A percentile compares a stretch with the other conserved stretches of the same genome.
Evolutionary conservation across 1,140 invertebrate species (phyloP).

Genomic region (Drosophila lowei): DNA sequence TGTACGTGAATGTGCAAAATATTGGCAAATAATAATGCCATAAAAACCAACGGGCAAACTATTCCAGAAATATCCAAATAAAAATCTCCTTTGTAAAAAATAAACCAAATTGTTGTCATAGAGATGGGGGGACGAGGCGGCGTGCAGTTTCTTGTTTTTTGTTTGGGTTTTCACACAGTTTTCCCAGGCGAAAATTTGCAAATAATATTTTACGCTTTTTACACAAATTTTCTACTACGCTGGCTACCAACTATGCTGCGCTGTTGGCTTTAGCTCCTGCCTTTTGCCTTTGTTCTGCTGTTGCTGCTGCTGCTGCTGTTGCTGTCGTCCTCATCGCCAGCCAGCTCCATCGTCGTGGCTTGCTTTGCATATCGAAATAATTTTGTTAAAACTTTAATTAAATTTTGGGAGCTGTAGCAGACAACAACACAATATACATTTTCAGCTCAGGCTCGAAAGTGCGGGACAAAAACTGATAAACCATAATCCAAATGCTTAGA

Average conservation of each 20-base stretch:
- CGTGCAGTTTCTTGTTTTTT: slow-evolving; percentile 11
- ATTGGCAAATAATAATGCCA: slow-evolving; percentile 54
- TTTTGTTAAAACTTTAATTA: slow-evolving; percentile 64
- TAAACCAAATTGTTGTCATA: slow-evolving; percentile 20
- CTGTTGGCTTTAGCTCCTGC: background rate
- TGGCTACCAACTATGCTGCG: slow-evolving; percentile 20
- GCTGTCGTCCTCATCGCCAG: slow-evolving; percentile 24
- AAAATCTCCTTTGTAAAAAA: slow-evolving; percentile 32
- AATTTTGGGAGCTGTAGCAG: slow-evolving; percentile 36
- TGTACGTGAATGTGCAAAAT: slow-evolving; percentile 32
- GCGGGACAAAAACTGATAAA: slow-evolving; percentile 9
- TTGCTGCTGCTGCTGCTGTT: slow-evolving; percentile 9
- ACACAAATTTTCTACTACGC: slow-evolving; percentile 57
- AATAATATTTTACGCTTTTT: slow-evolving; percentile 61
- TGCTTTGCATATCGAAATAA: slow-evolving; percentile 60
- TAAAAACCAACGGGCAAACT: slow-evolving; percentile 31
- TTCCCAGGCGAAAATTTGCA: slow-evolving; percentile 40
- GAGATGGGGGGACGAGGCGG: background rate
- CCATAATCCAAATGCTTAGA: slow-evolving; percentile 16
- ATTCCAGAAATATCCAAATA: slow-evolving; percentile 41
- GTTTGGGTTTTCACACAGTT: slow-evolving; percentile 4
- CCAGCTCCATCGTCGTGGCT: slow-evolving; percentile 16
- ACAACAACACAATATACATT: slow-evolving; percentile 18
- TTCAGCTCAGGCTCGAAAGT: background rate
- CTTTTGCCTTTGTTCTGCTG: slow-evolving; percentile 6